Base-by-base conservation (phyloP, 1,140 invertebrate species). In the Heliconius melpomene region DNA sequence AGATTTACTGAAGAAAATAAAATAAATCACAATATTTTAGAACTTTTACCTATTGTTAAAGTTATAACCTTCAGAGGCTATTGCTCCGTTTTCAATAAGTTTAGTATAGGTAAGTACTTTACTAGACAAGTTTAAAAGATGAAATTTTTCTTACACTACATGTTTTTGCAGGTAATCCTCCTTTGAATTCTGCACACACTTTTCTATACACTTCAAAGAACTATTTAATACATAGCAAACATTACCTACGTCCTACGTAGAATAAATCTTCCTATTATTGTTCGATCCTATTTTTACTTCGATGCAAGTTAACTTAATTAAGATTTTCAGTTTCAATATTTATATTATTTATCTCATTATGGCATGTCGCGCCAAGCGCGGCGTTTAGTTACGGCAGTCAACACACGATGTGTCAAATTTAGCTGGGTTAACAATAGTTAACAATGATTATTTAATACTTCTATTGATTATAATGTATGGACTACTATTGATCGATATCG, bases 141-240 rank as follows among this genome's bases (percentile, higher is more conserved):
- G 26, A 66, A 3, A 66, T 66, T 66, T 66, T 26, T 66, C 60
- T 11, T 13, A 60, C 57, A 46, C 40, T 46, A 46, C 2, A 6
- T 66, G 5, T 29, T 66, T 66, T 66, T 29, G 60, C 60, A 16
- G 60, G 11, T 66, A 66, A 66, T 66, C 60, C 23, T 26, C 26
- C 23, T 66, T 66, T 66, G 60, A 66, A 66, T 66, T 66, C 60
- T 29, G 60, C 60, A 66, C 60, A 66, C 60, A 66, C 29, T 29
- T 26, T 29, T 13, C 60, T 26, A 29, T 66, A 66, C 1, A 13
- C 23, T 66, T 66, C 60, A 66, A 66, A 29, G 60, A 26, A 66
- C 60, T 66, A n/a, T 66, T 66, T 23, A 16, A 66, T 66, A 66
- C 13, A 66, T 66, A 29, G 60, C 26, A 66, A 66, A 16, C 2